Conservation (phyloP, 2,797 vertebrate species). For the Botia kubotai region DNA sequence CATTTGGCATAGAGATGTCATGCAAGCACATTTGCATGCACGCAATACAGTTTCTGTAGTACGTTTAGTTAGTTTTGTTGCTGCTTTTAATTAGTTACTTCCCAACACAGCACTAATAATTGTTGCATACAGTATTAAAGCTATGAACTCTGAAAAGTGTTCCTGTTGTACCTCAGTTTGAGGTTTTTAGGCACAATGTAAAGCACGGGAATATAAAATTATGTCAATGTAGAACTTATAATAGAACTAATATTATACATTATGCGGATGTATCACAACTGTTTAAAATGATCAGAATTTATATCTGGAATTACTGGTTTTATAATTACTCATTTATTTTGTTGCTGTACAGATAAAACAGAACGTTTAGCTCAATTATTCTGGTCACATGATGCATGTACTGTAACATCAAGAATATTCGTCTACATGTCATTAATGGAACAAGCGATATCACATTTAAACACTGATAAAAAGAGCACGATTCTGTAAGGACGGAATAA, state of each 20-base stretch:
- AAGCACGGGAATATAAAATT: too few species aligned
- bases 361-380: background rate
- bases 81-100: too few species aligned
- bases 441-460: conserved; percentile 15
- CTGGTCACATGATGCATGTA: background rate
- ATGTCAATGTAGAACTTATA: background rate
- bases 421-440: background rate
- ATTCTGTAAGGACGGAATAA: conserved; percentile 9
- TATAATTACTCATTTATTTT: background rate
- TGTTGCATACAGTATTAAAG: too few species aligned
- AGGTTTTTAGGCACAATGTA: too few species aligned
- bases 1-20: conserved; percentile 32
- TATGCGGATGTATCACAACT: background rate
- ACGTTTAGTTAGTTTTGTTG: too few species aligned
- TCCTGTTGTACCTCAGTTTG: too few species aligned
- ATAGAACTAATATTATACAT: background rate
- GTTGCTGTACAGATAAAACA: background rate
- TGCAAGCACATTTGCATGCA: background rate
- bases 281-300: background rate
- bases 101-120: too few species aligned
- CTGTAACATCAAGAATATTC: conserved; percentile 8
- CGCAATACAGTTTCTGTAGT: conserved; percentile 6
- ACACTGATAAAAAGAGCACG: conserved; percentile 9
- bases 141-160: too few species aligned
- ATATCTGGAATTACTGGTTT: background rate